A percentile compares a stretch with the other conserved stretches of the same genome.
Conservation (phyloP, 2,888 invertebrate species). For the Metellina segmentata region DNA sequence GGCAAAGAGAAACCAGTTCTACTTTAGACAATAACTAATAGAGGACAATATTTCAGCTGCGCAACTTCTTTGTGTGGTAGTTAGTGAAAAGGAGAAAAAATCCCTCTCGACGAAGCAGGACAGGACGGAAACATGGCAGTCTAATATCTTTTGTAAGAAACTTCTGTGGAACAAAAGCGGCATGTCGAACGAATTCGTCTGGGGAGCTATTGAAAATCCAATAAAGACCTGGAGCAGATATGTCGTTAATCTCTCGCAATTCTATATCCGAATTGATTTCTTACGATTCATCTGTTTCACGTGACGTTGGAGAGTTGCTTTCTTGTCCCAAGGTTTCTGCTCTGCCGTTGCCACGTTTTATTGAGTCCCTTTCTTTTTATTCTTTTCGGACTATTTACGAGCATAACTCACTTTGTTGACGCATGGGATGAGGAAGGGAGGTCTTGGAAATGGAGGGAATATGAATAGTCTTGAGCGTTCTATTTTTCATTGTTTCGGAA, state of each 20-base stretch:
- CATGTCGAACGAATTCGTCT: conserved; percentile 19
- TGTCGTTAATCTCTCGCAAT: conserved; percentile 48
- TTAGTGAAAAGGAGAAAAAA: conserved; percentile 1
- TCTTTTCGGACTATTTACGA: background rate
- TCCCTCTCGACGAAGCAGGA: background rate
- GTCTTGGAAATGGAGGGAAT: background rate
- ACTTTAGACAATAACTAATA: background rate
- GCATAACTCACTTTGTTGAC: background rate
- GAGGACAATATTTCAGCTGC: background rate
- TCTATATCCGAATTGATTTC: conserved; percentile 56
- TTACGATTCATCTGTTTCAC: conserved; percentile 11
- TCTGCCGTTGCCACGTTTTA: background rate
- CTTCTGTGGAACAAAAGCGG: conserved; percentile 24
- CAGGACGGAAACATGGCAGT: conserved; percentile 40
- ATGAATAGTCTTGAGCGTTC: too few species aligned
- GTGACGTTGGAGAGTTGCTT: conserved; percentile 16
- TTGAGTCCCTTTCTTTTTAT: conserved; percentile 14
- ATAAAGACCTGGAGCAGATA: conserved; percentile 23
- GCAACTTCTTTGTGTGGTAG: background rate
- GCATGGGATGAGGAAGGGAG: background rate
- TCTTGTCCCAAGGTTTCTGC: background rate
- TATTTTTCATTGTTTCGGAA: too few species aligned
- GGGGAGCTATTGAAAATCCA: conserved; percentile 51
- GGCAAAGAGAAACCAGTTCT: background rate
- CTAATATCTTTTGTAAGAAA: conserved; percentile 43